Base-by-base conservation (phyloP, 2,797 vertebrate genomes). In the Melanotaenia boesemani region DNA sequence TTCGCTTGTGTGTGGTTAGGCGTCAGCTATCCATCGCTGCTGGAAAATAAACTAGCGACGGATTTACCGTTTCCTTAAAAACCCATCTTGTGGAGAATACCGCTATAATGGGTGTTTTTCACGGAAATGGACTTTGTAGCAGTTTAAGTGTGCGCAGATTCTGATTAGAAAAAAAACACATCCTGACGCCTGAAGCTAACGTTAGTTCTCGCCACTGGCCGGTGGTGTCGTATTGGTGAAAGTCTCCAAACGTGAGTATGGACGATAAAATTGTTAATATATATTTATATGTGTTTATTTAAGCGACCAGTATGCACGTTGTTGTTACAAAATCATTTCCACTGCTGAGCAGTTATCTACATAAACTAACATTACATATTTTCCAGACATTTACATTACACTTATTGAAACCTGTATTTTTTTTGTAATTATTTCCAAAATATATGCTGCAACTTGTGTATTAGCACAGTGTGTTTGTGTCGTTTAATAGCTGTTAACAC, bases 91-190 rank as follows among this genome's bases (percentile, higher is more conserved):
- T 68, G 82, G 89, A 86, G 81, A 87, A 88, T 66, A 77, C 82
- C 76, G 89, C 90, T 92, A 94, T 86, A 73, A 95, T 95, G 95
- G 94, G 86, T 85, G 77, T 91, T 86, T 91, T 87, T 86, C 59
- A 84, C 81, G 67, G 70, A 85, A 91, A 78, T 65, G 88, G 93
- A 91, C 77, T 83, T 88, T 79, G 69, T 77, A 70, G 82, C 79
- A 79, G 78, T 86, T 89, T 88, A 79, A 75, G 74, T 81, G 82
- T 72, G 78, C 79, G 80, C 84, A 80, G 86, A 78, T 90, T 93
- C 80, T 93, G 91, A 94, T 92, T 78, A 39, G 64, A 72, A 68
- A 60, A 56, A 62, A 65, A 67, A 84, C 58, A 81, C 71, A 82
- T 82, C 64, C 83, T 86, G 85, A 89, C 89, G 80, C 67, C 79